Percentiles rank a stretch among this genome's conserved stretches.
These are phyloP conservation scores for Nothoprocta pentlandii DNA, from an alignment of 2,113 vertebrate species.

Conservation along the genomic window DNA sequence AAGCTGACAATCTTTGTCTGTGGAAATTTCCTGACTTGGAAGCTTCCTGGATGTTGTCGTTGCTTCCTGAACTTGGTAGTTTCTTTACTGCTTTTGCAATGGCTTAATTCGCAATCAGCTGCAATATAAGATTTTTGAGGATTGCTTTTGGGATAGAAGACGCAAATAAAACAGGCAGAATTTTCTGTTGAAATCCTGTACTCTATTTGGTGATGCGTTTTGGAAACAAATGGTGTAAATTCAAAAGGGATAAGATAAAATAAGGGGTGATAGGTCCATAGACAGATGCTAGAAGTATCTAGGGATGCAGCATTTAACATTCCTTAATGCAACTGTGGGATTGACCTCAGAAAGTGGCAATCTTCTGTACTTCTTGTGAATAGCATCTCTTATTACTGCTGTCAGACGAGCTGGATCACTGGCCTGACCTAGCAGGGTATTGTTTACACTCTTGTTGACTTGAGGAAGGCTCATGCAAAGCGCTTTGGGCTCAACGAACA, in stretches of 20 bases:
- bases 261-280: background rate
- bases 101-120: background rate
- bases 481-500: background rate
- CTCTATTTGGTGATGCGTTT: background rate
- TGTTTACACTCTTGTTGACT: slow-evolving; percentile 31
- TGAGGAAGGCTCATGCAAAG: background rate
- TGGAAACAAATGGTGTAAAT: background rate
- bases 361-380: background rate
- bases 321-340: background rate
- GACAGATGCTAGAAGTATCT: background rate
- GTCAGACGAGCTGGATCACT: background rate
- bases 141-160: background rate
- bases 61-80: background rate
- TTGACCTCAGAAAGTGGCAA: background rate
- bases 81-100: background rate
- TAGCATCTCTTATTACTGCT: background rate
- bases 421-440: background rate
- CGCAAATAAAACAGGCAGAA: background rate
- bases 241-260: background rate
- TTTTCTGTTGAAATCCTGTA: background rate
- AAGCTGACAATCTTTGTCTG: background rate
- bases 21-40: background rate
- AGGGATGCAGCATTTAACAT: background rate
- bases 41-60: background rate
- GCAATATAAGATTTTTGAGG: background rate